A percentile compares a stretch with the other conserved stretches of the same genome.
These are phyloP conservation scores for Litocranius walleri DNA, from an alignment of 2,113 vertebrate species.

Conservation along the genomic window DNA sequence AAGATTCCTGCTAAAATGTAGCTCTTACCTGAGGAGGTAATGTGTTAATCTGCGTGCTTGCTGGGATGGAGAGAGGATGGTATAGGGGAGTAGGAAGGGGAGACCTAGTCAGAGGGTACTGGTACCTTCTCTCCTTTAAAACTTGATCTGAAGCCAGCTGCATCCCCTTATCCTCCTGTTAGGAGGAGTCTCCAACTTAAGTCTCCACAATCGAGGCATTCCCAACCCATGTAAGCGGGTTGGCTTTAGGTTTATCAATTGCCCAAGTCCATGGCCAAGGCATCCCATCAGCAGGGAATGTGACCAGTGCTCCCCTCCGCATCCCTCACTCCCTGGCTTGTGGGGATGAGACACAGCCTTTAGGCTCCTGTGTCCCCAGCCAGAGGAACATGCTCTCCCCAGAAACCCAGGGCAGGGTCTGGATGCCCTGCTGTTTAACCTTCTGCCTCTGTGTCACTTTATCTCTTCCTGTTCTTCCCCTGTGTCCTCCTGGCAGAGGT, in stretches of 20 bases:
- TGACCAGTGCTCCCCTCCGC: not conserved
- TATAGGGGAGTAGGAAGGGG: not conserved
- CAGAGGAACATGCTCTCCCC: not conserved
- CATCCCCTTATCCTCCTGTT: not conserved
- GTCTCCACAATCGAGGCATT: not conserved
- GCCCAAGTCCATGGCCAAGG: not conserved
- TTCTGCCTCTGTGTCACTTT: not conserved
- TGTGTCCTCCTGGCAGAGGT: not conserved
- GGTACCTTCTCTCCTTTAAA: not conserved
- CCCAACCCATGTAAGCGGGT: rapidly evolving
- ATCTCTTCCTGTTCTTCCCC: not conserved
- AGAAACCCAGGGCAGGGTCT: not conserved
- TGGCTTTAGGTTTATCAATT: not conserved
- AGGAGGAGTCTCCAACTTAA: not conserved
- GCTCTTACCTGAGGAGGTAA: not conserved
- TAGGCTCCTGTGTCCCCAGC: not conserved
- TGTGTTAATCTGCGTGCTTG: rapidly evolving
- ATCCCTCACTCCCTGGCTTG: not conserved
- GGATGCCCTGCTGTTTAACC: not conserved
- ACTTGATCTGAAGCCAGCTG: not conserved
- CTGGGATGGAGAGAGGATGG: not conserved
- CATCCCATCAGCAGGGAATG: not conserved
- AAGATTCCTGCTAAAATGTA: not conserved
- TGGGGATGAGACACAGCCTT: not conserved
- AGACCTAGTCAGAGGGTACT: not conserved